These are phyloP conservation scores for Philhelius pedissequus DNA, from an alignment of 2,888 invertebrate genomes.

Conservation along the genomic window DNA sequence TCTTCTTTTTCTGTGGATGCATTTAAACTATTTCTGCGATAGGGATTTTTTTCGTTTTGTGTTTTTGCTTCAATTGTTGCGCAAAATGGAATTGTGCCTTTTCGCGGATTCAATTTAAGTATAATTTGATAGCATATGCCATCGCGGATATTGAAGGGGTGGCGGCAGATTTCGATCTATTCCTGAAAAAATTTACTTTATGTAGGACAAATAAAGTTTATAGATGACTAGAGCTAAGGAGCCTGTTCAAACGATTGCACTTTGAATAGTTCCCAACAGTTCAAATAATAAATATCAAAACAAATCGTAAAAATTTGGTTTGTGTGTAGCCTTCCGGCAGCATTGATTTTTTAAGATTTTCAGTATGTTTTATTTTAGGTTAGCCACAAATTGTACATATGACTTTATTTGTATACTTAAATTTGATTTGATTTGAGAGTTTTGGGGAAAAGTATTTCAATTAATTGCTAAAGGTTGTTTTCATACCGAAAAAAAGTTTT, in stretches of 20 bases:
- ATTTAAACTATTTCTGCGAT: constrained; percentile 62
- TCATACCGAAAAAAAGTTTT: neutral
- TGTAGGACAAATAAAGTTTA: constrained; percentile 52
- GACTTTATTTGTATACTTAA: neutral
- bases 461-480: neutral
- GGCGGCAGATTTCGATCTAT: neutral
- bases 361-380: neutral
- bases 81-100: constrained; percentile 50
- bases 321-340: neutral
- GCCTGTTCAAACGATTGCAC: constrained; percentile 8
- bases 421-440: neutral
- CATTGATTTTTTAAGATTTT: constrained; percentile 3
- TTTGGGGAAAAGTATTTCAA: neutral
- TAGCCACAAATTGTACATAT: neutral
- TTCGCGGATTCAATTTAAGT: constrained; percentile 54
- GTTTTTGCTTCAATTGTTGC: constrained; percentile 45
- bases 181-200: constrained; percentile 41
- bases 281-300: neutral
- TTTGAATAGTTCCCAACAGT: constrained; percentile 1
- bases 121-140: neutral
- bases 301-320: neutral
- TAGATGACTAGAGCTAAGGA: neutral
- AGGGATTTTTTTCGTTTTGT: constrained; percentile 41
- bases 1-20: constrained; percentile 37
- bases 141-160: neutral